Base-by-base conservation (phyloP, 1,140 invertebrate genomes). In the Oppia nitens region DNA sequence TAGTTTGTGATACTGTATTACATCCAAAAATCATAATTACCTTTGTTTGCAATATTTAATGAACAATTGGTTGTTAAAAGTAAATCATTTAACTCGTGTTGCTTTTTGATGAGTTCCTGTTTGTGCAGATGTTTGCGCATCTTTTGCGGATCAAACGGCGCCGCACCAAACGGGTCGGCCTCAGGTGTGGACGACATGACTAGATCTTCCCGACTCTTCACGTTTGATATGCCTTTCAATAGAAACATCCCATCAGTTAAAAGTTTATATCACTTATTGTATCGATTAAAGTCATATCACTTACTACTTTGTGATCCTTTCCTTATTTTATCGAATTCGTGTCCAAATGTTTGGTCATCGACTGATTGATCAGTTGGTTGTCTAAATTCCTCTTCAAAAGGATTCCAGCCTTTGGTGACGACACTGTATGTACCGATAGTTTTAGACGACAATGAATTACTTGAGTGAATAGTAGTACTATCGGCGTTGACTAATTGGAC, bases 321-420 rank as follows among this genome's bases (percentile, higher is more conserved):
- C 66, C 85, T 74, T 65, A 88, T 84, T 71, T 83, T 84, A 67
- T 88, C 85, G 71, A 88, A 88, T 72, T 88, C 85, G 25, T 83
- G 83, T 57, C 85, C 85, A 72, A 88, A 88, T 64, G 87, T 81
- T 64, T 84, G 80, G 75, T 88, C 85, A 66, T 88, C 86, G 25
- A 24, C 47, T 20, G 47, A 27, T 2, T 9, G 11, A 3, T 48
- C 45, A 17, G 32, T 40, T 40, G 6, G 32, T 17, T 9, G 17
- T 1, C 81, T 83, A 70, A 85, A 52, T 77, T 65, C 72, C 67
- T 84, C 82, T 66, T 82, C 82, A 67, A 87, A 88, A 23, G 85
- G 85, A 76, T 88, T 88, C 84, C 84, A 87, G 9, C 29, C 28
- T 11, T 59, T 63, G n/a, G n/a, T n/a, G n/a, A n/a, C n/a, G n/a